phyloP scores from a whole-genome alignment of 2,888 invertebrate genomes.

The Hydriomena furcata region DNA sequence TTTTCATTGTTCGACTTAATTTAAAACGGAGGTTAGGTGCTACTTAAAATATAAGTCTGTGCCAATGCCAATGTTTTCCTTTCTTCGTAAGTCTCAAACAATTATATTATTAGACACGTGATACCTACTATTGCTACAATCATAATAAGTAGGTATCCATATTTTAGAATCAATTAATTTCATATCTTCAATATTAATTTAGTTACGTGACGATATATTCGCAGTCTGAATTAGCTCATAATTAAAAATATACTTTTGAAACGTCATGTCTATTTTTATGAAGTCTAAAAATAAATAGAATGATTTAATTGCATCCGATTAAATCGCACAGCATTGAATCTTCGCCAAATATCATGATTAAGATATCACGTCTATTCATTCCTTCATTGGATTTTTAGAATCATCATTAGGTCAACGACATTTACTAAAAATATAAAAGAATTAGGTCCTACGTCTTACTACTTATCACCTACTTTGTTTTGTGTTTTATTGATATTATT shows the following conservation, averaged over 20 bases:
- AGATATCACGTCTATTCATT: no score
- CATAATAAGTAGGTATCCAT: no score
- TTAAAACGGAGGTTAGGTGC: conserved; percentile 1
- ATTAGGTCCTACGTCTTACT: no score
- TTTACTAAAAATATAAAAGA: no score
- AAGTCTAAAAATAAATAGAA: conserved; percentile 12
- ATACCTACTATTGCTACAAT: no score
- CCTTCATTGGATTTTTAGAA: no score
- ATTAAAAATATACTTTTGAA: background rate
- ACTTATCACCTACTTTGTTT: background rate
- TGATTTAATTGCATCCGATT: conserved; percentile 20
- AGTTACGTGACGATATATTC: no score
- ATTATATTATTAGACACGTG: no score
- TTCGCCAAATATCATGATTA: conserved; percentile 18
- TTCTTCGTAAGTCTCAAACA: no score
- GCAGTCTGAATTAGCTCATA: background rate
- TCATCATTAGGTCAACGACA: no score
- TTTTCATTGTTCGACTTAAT: conserved; percentile 24
- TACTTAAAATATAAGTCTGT: background rate
- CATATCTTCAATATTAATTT: no score
- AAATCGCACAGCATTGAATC: conserved; percentile 10
- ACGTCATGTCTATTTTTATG: conserved; percentile 14
- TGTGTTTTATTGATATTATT: background rate
- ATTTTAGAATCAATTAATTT: no score
- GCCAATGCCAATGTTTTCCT: background rate